Evolutionary conservation across 1,140 invertebrate species (phyloP).

Genomic region (Dendrolimus kikuchii): DNA sequence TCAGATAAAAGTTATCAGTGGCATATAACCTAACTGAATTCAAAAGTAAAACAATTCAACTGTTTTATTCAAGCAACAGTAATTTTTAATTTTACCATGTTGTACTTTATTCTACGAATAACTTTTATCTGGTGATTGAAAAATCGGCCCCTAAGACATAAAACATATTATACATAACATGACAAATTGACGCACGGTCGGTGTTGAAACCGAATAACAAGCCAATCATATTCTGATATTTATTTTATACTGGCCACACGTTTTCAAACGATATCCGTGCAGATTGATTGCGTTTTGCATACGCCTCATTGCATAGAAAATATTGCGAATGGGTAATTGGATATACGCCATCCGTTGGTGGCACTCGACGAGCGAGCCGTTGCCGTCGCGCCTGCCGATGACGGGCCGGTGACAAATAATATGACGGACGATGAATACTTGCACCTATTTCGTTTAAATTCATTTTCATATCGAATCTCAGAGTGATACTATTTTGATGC

Average conservation of each 20-base stretch:
- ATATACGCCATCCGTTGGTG: conserved; percentile 45
- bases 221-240: too few species aligned
- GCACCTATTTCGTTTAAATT: conserved; percentile 40
- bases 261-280: background rate
- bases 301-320: conserved; percentile 59
- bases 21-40: too few species aligned
- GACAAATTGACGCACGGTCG: too few species aligned
- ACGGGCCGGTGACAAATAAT: conserved; percentile 61
- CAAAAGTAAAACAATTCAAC: too few species aligned
- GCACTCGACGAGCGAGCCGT: conserved; percentile 36
- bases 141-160: too few species aligned
- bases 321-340: conserved; percentile 66
- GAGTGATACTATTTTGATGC: conserved; percentile 11
- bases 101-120: too few species aligned
- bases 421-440: conserved; percentile 58
- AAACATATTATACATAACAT: too few species aligned
- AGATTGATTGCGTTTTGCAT: conserved; percentile 55
- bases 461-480: conserved; percentile 31
- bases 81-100: too few species aligned
- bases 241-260: background rate
- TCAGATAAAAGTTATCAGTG: too few species aligned
- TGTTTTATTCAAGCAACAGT: too few species aligned
- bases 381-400: conserved; percentile 38
- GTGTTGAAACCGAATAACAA: background rate
- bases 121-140: too few species aligned